Conservation (phyloP, 1,140 invertebrate genomes). For the Ceratosolen fusciceps region DNA sequence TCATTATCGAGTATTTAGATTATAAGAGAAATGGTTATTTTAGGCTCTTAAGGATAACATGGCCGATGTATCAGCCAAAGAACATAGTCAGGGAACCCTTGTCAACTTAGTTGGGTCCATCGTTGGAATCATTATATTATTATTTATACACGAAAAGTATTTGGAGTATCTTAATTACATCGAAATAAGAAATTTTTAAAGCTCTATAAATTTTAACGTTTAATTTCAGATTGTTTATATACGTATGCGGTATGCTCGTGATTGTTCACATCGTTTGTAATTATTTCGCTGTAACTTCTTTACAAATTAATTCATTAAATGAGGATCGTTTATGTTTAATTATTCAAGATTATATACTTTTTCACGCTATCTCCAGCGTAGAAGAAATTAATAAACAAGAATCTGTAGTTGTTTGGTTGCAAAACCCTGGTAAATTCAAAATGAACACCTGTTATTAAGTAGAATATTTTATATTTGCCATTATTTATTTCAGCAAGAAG, state of each 20-base stretch:
- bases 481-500: conserved; percentile 64
- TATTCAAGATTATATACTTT: conserved; percentile 75
- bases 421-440: conserved; percentile 65
- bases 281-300: conserved; percentile 84
- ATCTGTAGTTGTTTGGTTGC: conserved; percentile 72
- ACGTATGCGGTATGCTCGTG: conserved; percentile 82
- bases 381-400: conserved; percentile 74
- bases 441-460: too few species aligned
- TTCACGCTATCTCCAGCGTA: conserved; percentile 70
- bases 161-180: conserved; percentile 37
- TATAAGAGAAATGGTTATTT: too few species aligned
- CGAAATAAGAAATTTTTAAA: conserved; percentile 24
- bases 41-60: conserved; percentile 89
- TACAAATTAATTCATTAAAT: conserved; percentile 85
- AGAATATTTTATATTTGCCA: conserved; percentile 55
- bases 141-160: conserved; percentile 75
- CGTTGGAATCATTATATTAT: conserved; percentile 82
- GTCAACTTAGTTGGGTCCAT: conserved; percentile 91
- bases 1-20: too few species aligned
- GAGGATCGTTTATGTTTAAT: conserved; percentile 80
- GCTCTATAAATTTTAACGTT: conserved; percentile 9
- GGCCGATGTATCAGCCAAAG: conserved; percentile 95
- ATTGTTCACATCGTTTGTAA: conserved; percentile 88
- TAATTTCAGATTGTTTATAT: conserved; percentile 75
- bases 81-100: conserved; percentile 95